Base-by-base conservation (phyloP, 2,888 invertebrate species). In the Conchocele bisecta region DNA sequence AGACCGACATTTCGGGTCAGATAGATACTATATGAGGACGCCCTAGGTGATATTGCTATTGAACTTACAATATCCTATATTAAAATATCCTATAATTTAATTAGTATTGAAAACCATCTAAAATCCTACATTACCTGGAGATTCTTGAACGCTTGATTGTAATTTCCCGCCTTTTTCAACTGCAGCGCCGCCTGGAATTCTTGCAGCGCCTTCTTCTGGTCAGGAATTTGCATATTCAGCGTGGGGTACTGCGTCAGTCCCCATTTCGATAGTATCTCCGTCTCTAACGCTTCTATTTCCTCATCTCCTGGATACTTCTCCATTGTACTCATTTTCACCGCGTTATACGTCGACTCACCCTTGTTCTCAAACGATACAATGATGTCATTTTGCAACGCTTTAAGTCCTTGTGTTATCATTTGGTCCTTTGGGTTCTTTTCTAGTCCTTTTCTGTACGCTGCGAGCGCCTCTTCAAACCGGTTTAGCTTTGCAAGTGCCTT, bases 251-350 rank as follows among this genome's bases (percentile, higher is more conserved):
- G 69, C 24, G 67, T 57, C 28, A 83, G 57, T 22, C 72, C 70
- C 75, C 75, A 76, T 31, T 70, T 77, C 26, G 54, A 31, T 61
- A 82, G 67, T 15, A 83, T 82, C 31, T 82, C 81, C 33, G 48
- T 74, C 48, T 83, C 83, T 9, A 75, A 26, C 1, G 35, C 35
- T 35, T 77, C 72, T 9, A 83, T 51, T 46, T 81, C 81, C n/a
- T 78, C 72, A 37, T 83, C 83, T 1, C 81, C 83, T 0, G 83
- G 82, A 54, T 83, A 83, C 0, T 81, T 76, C 1, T 82, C 82
- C 29, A 75, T 79, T 0, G 83, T 78, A 51, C 82, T 82, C 76
- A 83, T 65, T 24, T 71, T 76, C 0, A 83, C 65, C 3, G 83
- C 79, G 41, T 81, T 72, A 39, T 83, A 81, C 11, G 67, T 65